Evolutionary conservation across 2,888 invertebrate species (phyloP).

Genomic region (Hyposoter didymator): DNA sequence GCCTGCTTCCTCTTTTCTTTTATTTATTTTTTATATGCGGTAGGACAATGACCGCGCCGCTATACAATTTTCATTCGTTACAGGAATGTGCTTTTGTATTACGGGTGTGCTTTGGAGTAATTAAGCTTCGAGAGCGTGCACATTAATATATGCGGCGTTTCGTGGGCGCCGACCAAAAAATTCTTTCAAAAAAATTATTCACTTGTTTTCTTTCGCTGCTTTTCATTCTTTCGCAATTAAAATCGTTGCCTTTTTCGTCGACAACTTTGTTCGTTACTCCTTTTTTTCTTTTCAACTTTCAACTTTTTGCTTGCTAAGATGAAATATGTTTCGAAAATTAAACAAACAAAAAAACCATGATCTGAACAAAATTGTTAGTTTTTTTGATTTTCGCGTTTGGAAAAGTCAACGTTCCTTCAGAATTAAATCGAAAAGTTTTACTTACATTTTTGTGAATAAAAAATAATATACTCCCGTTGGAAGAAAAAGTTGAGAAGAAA

Average conservation of each 20-base stretch:
- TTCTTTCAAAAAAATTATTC: constrained; percentile 2
- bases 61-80: constrained; percentile 66
- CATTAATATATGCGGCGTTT: constrained; percentile 28
- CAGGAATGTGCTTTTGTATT: constrained; percentile 74
- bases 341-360: not conserved
- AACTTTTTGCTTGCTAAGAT: not conserved
- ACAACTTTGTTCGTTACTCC: not conserved
- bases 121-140: constrained; percentile 72
- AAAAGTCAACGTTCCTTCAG: too few relatives aligned
- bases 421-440: not conserved
- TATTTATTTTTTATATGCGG: not conserved
- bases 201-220: not conserved
- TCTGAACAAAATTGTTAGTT: too few relatives aligned
- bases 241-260: not conserved
- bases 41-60: constrained; percentile 19
- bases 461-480: not conserved
- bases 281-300: not conserved
- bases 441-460: not conserved
- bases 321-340: not conserved
- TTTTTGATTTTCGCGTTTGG: too few relatives aligned
- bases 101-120: constrained; percentile 69
- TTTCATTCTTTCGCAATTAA: not conserved
- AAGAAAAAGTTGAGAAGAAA: not conserved
- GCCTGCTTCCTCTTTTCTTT: not conserved
- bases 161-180: not conserved